A percentile compares a stretch with the other conserved stretches of the same genome.
Evolutionary conservation across 2,888 invertebrate species (phyloP).

Genomic region (Merodon equestris): DNA sequence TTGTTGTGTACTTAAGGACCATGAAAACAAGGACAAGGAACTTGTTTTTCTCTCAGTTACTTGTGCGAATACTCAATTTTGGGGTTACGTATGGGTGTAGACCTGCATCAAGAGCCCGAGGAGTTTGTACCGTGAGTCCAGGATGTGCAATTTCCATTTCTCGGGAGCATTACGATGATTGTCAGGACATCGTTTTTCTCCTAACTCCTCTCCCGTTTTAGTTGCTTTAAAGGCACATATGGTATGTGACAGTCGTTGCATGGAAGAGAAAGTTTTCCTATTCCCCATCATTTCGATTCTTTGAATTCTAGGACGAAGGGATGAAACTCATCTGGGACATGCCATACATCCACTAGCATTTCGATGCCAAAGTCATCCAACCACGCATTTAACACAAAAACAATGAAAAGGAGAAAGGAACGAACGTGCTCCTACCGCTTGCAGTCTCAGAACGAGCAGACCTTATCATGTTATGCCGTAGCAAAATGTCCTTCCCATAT

Average conservation of each 20-base stretch:
- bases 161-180: constrained; percentile 38
- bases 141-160: constrained; percentile 56
- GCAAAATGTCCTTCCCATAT: too few species aligned
- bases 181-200: constrained; percentile 22
- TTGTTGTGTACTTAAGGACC: constrained; percentile 69
- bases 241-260: constrained; percentile 44
- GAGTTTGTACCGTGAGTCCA: constrained; percentile 26
- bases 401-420: not conserved
- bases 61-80: constrained; percentile 55
- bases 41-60: constrained; percentile 57
- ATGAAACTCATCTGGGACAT: constrained; percentile 35
- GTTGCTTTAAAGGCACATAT: too few species aligned
- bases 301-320: constrained; percentile 30
- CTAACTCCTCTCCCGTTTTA: constrained; percentile 1
- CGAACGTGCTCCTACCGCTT: constrained; percentile 32
- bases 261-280: constrained; percentile 31
- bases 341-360: constrained; percentile 30
- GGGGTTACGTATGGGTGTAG: constrained; percentile 56
- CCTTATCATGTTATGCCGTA: constrained; percentile 6
- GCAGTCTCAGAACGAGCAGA: constrained; percentile 63
- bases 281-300: constrained; percentile 13
- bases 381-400: not conserved
- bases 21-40: constrained; percentile 68
- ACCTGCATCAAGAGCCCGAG: constrained; percentile 23
- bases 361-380: constrained; percentile 1